Evolutionary conservation across 2,797 vertebrate species (phyloP).

Genomic region (Fundulus diaphanus): DNA sequence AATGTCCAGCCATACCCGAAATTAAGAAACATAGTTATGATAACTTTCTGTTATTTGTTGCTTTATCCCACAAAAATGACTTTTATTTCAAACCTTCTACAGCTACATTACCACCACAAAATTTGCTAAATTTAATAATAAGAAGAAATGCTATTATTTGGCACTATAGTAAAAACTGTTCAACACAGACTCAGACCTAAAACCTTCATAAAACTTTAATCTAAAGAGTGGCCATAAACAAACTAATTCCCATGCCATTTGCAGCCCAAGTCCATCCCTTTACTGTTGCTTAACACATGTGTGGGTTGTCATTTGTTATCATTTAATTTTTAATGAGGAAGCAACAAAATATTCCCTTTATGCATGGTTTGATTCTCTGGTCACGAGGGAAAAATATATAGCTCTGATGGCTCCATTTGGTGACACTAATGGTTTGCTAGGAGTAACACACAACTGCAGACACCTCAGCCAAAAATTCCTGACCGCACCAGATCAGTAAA

Average conservation of each 20-base stretch:
- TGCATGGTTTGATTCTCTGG: conserved; percentile 68
- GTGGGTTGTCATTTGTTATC: conserved; percentile 38
- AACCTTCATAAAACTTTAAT: not conserved
- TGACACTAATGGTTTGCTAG: conserved; percentile 67
- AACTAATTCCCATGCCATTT: not conserved
- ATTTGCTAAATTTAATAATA: no score
- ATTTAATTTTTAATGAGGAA: conserved; percentile 64
- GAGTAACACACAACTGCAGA: conserved; percentile 57
- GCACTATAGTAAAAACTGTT: not conserved
- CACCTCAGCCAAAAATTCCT: conserved; percentile 52
- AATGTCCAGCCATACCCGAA: no score
- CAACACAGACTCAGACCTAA: not conserved
- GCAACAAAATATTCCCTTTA: conserved; percentile 39
- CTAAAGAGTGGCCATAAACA: not conserved
- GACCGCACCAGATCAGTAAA: conserved; percentile 49
- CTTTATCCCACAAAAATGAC: no score
- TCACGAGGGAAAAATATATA: conserved; percentile 58
- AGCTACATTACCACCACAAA: no score
- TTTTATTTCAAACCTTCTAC: no score
- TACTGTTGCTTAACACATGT: conserved; percentile 40
- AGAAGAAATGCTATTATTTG: no score
- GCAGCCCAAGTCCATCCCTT: no score
- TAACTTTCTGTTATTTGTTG: no score
- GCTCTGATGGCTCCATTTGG: conserved; percentile 66
- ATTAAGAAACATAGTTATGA: no score